phyloP scores from a whole-genome alignment of 2,797 vertebrate species.

The Lepus townsendii region DNA sequence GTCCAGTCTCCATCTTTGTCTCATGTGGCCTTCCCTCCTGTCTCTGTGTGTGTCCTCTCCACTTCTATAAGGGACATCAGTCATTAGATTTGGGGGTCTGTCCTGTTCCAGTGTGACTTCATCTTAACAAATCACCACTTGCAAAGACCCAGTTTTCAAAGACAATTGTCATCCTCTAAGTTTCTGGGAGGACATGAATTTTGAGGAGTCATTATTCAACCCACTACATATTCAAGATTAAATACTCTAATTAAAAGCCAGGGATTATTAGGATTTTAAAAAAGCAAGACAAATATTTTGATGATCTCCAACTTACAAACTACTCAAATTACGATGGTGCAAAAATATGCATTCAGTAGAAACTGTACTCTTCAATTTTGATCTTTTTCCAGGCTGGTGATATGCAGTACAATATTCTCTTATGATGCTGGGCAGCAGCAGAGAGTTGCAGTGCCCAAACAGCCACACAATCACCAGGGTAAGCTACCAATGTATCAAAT shows the following conservation, averaged over 20 bases:
- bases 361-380: too few species aligned
- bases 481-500: too few species aligned
- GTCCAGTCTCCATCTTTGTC: neutral
- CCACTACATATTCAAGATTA: neutral
- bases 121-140: neutral
- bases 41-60: neutral
- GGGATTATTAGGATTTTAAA: neutral
- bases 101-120: neutral
- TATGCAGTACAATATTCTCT: too few species aligned
- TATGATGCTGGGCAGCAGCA: too few species aligned
- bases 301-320: too few species aligned
- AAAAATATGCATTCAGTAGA: too few species aligned
- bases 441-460: too few species aligned
- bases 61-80: neutral
- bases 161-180: neutral
- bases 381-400: too few species aligned
- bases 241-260: neutral
- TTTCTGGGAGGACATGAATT: neutral
- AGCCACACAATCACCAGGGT: too few species aligned
- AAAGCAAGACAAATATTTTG: neutral
- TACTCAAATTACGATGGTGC: too few species aligned
- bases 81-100: neutral
- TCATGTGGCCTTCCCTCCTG: neutral
- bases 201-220: neutral
- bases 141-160: neutral